Evolutionary conservation across 2,113 vertebrate genomes (phyloP).

Genomic region (Psilopogon haemacephalus): DNA sequence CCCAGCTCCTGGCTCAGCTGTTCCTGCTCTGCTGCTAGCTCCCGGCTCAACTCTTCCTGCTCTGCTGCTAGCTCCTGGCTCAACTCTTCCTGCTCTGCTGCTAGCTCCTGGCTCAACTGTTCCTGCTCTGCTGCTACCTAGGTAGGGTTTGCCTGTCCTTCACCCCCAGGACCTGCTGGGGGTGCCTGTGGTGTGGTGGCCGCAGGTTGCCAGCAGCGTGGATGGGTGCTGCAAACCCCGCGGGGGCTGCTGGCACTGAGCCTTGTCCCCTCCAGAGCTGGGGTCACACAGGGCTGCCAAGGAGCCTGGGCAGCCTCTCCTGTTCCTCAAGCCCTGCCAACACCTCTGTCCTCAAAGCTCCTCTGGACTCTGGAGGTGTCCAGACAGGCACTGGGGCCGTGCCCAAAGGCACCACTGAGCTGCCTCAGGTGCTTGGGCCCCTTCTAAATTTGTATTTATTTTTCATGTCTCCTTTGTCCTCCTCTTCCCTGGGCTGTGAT

Average conservation of each 20-base stretch:
- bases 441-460: background rate
- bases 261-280: background rate
- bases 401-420: background rate
- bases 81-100: background rate
- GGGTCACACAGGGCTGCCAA: fast-evolving
- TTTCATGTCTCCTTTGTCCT: background rate
- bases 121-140: background rate
- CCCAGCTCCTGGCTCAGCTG: fast-evolving
- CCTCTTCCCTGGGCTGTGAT: background rate
- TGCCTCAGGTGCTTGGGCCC: background rate
- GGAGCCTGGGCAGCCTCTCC: fast-evolving
- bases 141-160: fast-evolving
- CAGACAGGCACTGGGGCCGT: fast-evolving
- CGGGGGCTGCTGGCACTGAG: background rate
- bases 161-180: fast-evolving
- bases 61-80: background rate
- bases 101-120: fast-evolving
- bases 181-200: fast-evolving
- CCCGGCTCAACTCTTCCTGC: background rate
- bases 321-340: background rate
- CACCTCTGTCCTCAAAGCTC: background rate
- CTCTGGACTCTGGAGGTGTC: background rate
- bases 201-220: background rate
- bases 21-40: background rate
- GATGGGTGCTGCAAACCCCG: background rate